These are phyloP conservation scores for Chionodraco myersi DNA, from an alignment of 2,113 vertebrate genomes.

Conservation along the genomic window DNA sequence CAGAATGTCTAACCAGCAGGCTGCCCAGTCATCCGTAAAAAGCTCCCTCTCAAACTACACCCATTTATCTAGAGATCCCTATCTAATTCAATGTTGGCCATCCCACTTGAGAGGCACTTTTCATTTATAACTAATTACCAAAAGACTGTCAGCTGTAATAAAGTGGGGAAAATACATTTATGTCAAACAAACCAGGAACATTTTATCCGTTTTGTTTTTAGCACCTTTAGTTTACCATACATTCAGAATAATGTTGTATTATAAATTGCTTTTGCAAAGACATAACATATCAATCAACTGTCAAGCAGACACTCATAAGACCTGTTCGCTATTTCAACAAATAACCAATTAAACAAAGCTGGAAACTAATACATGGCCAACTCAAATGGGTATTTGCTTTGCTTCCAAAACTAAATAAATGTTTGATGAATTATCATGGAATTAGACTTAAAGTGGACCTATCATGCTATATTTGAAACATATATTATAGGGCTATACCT, in stretches of 20 bases:
- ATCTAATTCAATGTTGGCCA: constrained; percentile 35
- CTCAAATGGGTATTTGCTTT: not conserved
- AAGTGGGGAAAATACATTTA: constrained; percentile 1
- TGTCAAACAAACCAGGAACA: not conserved
- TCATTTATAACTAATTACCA: constrained; percentile 9
- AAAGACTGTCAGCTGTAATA: not conserved
- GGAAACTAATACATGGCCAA: not conserved
- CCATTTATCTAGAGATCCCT: constrained; percentile 5
- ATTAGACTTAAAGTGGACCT: not conserved
- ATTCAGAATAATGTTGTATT: not conserved
- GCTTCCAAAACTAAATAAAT: not conserved
- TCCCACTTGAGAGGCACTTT: constrained; percentile 6
- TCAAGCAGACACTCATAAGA: no score
- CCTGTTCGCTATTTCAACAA: not conserved
- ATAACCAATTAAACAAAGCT: not conserved
- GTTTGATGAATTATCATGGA: not conserved
- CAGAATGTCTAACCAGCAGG: constrained; percentile 12
- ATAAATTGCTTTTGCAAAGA: not conserved
- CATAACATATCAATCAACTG: not conserved
- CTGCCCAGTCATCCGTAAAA: constrained; percentile 16
- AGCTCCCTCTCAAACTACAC: not conserved
- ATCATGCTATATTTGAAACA: no score
- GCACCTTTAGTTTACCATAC: not conserved
- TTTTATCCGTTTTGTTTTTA: no score
- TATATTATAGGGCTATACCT: no score